These are phyloP conservation scores for Cheilinus undulatus DNA, from an alignment of 2,113 vertebrate species.

Conservation along the genomic window DNA sequence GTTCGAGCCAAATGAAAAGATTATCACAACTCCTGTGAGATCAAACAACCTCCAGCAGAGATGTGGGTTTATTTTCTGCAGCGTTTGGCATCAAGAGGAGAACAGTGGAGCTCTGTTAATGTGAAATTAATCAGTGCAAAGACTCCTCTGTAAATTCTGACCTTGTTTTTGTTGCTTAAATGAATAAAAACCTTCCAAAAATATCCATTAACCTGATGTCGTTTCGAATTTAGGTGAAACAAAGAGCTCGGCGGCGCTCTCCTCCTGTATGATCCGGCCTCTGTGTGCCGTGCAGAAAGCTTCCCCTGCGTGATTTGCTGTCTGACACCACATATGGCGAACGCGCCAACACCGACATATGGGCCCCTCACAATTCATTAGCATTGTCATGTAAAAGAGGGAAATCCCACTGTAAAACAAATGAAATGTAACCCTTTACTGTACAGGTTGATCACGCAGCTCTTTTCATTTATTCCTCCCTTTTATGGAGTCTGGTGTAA, in stretches of 20 bases:
- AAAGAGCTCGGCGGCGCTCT: constrained; percentile 19
- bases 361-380: constrained; percentile 72
- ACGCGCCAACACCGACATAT: constrained; percentile 60
- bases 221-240: constrained; percentile 20
- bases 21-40: constrained; percentile 32
- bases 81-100: constrained; percentile 19
- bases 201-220: constrained; percentile 10
- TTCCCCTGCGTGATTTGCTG: constrained; percentile 46
- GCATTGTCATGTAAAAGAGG: constrained; percentile 76
- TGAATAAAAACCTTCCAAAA: constrained; percentile 6
- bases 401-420: constrained; percentile 69
- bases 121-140: constrained; percentile 18
- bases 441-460: constrained; percentile 55
- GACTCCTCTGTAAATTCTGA: constrained; percentile 13
- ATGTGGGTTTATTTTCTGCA: constrained; percentile 37
- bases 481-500: constrained; percentile 68
- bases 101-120: not conserved
- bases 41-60: constrained; percentile 34
- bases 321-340: constrained; percentile 72
- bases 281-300: constrained; percentile 20
- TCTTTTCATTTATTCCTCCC: constrained; percentile 47
- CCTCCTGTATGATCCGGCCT: not conserved
- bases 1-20: constrained; percentile 58
- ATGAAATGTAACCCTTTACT: constrained; percentile 63
- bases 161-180: constrained; percentile 10